Conservation (phyloP, 2,888 invertebrate species). For the Hermaeophaga mercurialis region DNA sequence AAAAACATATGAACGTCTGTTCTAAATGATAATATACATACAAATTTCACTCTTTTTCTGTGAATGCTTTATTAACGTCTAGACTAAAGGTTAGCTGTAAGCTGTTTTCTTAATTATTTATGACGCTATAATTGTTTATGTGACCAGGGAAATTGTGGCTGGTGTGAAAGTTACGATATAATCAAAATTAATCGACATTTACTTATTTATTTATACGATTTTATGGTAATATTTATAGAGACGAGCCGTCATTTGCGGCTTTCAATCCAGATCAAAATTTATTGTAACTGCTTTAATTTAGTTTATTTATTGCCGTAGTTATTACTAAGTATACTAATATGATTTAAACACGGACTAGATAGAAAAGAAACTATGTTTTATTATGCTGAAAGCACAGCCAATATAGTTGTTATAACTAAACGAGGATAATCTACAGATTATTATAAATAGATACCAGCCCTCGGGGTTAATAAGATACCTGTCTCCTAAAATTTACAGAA, state of each 20-base stretch:
- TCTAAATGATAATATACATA: constrained; percentile 3
- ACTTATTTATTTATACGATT: constrained; percentile 21
- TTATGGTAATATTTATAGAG: constrained; percentile 19
- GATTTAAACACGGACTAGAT: too few species aligned
- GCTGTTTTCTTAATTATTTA: constrained; percentile 23
- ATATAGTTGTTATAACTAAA: too few species aligned
- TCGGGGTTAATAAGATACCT: too few species aligned
- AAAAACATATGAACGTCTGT: background rate
- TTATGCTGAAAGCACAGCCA: too few species aligned
- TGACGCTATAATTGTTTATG: constrained; percentile 18
- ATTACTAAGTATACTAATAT: too few species aligned
- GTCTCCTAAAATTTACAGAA: too few species aligned
- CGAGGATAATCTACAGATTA: too few species aligned
- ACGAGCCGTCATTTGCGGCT: background rate
- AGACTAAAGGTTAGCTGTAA: constrained; percentile 22
- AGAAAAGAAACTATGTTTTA: too few species aligned
- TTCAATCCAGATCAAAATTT: constrained; percentile 3
- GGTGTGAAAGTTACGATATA: constrained; percentile 26
- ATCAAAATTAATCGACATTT: constrained; percentile 23
- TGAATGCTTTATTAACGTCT: constrained; percentile 18
- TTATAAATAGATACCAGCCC: too few species aligned
- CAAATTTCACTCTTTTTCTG: constrained; percentile 16
- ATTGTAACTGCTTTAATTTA: too few species aligned
- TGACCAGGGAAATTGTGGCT: constrained; percentile 21
- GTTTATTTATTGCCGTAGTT: too few species aligned